Evolutionary conservation across 2,797 vertebrate genomes (phyloP), one percentile per base, ranked within the genome.

Genomic region (Chloroceryle amazona): DNA sequence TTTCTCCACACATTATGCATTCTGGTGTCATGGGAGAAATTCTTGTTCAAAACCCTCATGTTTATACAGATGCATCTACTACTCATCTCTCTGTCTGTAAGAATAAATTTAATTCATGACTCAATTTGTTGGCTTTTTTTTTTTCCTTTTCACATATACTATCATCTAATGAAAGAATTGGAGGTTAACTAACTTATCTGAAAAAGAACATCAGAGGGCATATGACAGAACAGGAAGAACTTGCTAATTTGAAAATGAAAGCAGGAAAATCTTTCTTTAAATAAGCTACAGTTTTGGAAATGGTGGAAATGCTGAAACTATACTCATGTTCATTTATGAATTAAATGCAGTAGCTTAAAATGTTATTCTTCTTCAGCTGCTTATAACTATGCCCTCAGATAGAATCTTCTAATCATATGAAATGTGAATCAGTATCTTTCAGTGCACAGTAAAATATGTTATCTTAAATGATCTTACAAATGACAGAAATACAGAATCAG

Each of bases 391-490:
- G 19, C 19, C 25, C 47, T 76, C 74, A 83, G 67, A 93, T 67
- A 91, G 95, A 47, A 88, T 82, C 39, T 83, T 68, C 31, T 73
- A 67, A 81, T 90, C 33, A 76, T 73, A 13, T 65, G 57, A 89
- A 89, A 44, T 5, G 2, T 61, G 41, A 86, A 67, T 83, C 75
- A 67, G 47, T 55, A 62, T 42, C 57, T 84, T 92, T 86, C 71
- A 71, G 33, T 23, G 44, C 44, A 78, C 22, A 71, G 57, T 91
- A 71, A 83, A 91, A 78, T 35, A 35, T 4, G 25, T 28, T 95
- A 66, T 31, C 52, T 87, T 87, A 86, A 90, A 65, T 81, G 26
- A 78, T 61, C 9, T 71, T 88, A 86, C 44, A 94, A 93, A 95
- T 70, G 60, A 63, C 35, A 89, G 5, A n/a, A 86, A 61, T 92